Evolutionary conservation across 2,113 vertebrate species (phyloP).

Genomic region (Scolopax mira): DNA sequence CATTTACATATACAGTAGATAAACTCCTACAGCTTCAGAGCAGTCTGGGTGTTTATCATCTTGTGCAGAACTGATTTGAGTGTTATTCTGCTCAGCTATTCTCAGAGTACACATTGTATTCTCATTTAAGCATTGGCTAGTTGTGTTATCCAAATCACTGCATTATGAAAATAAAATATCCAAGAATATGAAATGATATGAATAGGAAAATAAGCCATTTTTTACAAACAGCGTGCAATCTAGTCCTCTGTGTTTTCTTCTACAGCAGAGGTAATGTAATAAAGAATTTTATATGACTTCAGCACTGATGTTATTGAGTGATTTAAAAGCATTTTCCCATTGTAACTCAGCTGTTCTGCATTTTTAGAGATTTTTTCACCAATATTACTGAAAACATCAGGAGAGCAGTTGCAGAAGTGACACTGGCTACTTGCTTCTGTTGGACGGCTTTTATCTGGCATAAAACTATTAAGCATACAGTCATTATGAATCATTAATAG

Average conservation of each 20-base stretch:
- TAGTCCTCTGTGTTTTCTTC: conserved; percentile 51
- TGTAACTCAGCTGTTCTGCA: conserved; percentile 66
- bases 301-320: conserved; percentile 53
- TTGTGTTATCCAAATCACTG: conserved; percentile 56
- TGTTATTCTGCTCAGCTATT: conserved; percentile 59
- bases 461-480: conserved; percentile 72
- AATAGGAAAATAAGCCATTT: conserved; percentile 48
- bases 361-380: conserved; percentile 62
- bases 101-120: conserved; percentile 53
- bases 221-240: conserved; percentile 17
- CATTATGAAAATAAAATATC: conserved; percentile 66
- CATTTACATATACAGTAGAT: conserved; percentile 67
- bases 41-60: conserved; percentile 57
- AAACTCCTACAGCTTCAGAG: conserved; percentile 69
- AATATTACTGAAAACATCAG: conserved; percentile 65
- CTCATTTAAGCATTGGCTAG: conserved; percentile 58
- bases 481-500: conserved; percentile 83
- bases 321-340: conserved; percentile 66
- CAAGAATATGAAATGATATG: conserved; percentile 42
- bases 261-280: conserved; percentile 56
- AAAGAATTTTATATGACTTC: conserved; percentile 65
- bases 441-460: conserved; percentile 73
- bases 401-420: conserved; percentile 58
- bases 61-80: conserved; percentile 56
- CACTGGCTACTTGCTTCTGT: conserved; percentile 65